Base-by-base conservation (phyloP, 2,797 vertebrate genomes). In the Coranthus polyacanthus region DNA sequence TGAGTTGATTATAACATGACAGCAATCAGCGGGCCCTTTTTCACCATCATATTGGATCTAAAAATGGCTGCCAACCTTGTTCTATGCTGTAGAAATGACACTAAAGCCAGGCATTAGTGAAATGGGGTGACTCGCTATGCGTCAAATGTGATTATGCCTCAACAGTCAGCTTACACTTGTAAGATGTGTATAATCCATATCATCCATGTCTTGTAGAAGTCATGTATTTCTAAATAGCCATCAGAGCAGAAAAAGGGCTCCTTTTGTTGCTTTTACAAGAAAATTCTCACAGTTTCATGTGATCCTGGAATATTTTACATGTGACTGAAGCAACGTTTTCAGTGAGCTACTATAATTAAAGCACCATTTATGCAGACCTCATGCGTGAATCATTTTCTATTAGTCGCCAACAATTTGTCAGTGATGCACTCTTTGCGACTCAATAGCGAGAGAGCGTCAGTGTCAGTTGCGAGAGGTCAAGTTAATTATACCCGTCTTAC, bases 321-420 rank as follows among this genome's bases (percentile, higher is more conserved):
- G 3, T 32, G 29, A 32, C 10, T 32, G 37, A 69, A 34, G 21
- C 36, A 5, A 26, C 29, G 1, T 36, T 61, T 60, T 47, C 15
- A 41, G 16, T 11, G 9, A 47, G 47, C 12, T 15, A 24, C 18
- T 20, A 24, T 61, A 67, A 72, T 81, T 65, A 62, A 21, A 58
- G 42, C 32, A 32, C 20, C 58, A 22, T 66, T 68, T 22, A 53
- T 59, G 45, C 64, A 18, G 16, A 69, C 47, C 64, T 76, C 70
- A 78, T 68, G 78, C 65, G 45, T 75, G 54, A 64, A 57, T 74
- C 59, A 62, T 49, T 78, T 83, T 79, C 55, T 66, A 71, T 79
- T 79, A 74, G 64, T 67, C 52, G 29, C 64, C 64, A 34, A 72
- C 61, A 64, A 64, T 73, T 67, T 69, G 41, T 60, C 46, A 17